Base-by-base conservation (phyloP, 2,797 vertebrate species). In the Siniperca obscura region DNA sequence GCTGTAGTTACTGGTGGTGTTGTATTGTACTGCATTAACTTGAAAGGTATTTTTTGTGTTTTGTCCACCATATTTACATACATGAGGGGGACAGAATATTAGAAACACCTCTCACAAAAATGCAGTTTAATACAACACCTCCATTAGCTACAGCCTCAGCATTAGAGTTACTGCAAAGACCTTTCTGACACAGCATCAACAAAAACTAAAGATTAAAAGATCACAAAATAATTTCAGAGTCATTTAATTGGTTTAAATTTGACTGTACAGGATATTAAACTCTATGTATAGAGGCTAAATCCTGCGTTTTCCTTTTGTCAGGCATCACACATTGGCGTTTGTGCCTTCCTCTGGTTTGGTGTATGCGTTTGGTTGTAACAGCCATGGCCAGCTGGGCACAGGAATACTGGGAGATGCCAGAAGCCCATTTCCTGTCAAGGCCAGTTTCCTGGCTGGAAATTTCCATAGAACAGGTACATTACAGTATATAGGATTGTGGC, bases 321-420 rank as follows among this genome's bases (percentile, higher is more conserved):
- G 98, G 89, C 96, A 97, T 86, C 98, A 99, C 94, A 99, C 98
- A 21, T 90, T 99, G 93, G 98, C 98, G 38, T 98, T 98, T 46
- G 97, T 98, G 92, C 97, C 98, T 92, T 98, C 97, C 91, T 97
- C 97, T 67, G 96, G 98, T 87, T 80, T 97, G 88, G 96, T 98
- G 92, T 98, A 98, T 91, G 97, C 98, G 46, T 99, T 99, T 89
- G 98, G 98, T 80, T 97, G 97, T 90, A 98, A 98, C 92, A 95
- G 94, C 86, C 94, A 96, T 64, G 98, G 98, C 55, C 98, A 99
- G 87, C 95, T 99, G 70, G 98, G 98, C 80, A 97, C 95, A 0
- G 98, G 98, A 72, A 93, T 92, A 67, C 95, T 91, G 59, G 95
- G 95, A 50, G 97, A 97, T 7, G 91, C 96, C 22, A 96, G 95